Base-by-base conservation (phyloP, 2,797 vertebrate species). In the Urosaurus nigricauda region DNA sequence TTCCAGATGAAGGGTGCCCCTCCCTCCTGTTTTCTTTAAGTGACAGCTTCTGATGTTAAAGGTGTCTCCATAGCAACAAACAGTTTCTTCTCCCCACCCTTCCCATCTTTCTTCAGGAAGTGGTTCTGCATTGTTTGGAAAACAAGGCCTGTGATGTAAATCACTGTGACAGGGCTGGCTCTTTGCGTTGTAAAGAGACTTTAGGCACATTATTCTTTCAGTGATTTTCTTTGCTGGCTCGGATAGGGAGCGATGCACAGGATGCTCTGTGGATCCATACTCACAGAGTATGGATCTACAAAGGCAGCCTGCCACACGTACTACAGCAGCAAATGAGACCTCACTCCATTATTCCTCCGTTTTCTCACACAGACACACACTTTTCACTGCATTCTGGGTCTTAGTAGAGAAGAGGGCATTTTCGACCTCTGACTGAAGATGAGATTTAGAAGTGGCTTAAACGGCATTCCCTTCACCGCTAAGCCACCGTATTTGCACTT, bases 91-190 rank as follows among this genome's bases (percentile, higher is more conserved):
- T n/a, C 56, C 58, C 90, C 86, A 79, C 84, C 84, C 85, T 87
- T 56, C 26, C 75, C 79, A 19, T 80, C 82, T 82, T 65, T 90
- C 90, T 93, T 83, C 93, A 98, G 97, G 97, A 98, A 93, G 97
- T 98, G 86, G 98, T 99, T 95, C 96, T 99, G 91, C 99, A 97
- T 95, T 99, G 99, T 96, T 96, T 99, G 97, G 98, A 99, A 96
- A 99, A 98, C 96, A 97, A 98, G 96, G 98, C 98, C 78, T 99
- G 98, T 79, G 99, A 99, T 81, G 98, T 99, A 96, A 99, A 99
- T 95, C 99, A 99, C 95, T 97, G 98, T 37, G 99, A 99, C 97
- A 99, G 99, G 17, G 98, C 98, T 0, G 99, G 98, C 73, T 99
- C 56, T 99, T 97, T 99, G 98, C 51, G 32, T 77, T 89, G 84